Conservation (phyloP, 2,888 invertebrate species). For the Melieria picta region DNA sequence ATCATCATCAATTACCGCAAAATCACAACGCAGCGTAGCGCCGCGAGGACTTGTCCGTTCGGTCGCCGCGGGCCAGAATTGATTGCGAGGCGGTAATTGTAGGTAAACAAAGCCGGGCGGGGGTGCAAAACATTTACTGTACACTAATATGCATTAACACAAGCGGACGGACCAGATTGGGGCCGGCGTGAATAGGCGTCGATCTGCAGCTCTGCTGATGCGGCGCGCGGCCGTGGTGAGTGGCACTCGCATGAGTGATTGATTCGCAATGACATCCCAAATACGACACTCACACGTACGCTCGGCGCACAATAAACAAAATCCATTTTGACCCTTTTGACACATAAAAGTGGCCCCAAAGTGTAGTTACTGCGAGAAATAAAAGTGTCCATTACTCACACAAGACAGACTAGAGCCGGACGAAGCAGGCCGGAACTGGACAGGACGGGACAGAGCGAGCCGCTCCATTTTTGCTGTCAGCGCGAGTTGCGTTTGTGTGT, state of each 20-base stretch:
- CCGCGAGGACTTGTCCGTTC: background rate
- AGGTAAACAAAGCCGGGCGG: conserved; percentile 18
- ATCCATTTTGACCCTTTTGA: conserved; percentile 60
- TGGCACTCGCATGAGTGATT: conserved; percentile 17
- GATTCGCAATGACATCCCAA: conserved; percentile 3
- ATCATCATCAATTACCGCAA: conserved; percentile 37
- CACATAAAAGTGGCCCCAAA: conserved; percentile 43
- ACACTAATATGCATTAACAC: too few species aligned
- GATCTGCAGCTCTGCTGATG: too few species aligned
- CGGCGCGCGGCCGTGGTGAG: too few species aligned
- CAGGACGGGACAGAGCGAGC: too few species aligned
- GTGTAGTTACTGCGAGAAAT: conserved; percentile 44
- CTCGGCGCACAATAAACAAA: conserved; percentile 42
- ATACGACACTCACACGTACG: background rate
- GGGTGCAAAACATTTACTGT: too few species aligned
- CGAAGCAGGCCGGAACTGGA: too few species aligned
- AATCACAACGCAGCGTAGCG: conserved; percentile 32
- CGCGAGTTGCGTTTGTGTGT: too few species aligned
- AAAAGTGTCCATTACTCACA: conserved; percentile 58
- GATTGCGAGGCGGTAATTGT: conserved; percentile 30
- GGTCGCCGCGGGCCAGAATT: conserved; percentile 4
- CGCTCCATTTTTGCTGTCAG: too few species aligned
- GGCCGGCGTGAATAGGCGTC: too few species aligned
- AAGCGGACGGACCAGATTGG: too few species aligned
- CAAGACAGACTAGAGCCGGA: too few species aligned